Percentiles rank a stretch among this genome's conserved stretches.
Evolutionary conservation across 2,888 invertebrate genomes (phyloP).

Genomic region (Craniophora ligustri): DNA sequence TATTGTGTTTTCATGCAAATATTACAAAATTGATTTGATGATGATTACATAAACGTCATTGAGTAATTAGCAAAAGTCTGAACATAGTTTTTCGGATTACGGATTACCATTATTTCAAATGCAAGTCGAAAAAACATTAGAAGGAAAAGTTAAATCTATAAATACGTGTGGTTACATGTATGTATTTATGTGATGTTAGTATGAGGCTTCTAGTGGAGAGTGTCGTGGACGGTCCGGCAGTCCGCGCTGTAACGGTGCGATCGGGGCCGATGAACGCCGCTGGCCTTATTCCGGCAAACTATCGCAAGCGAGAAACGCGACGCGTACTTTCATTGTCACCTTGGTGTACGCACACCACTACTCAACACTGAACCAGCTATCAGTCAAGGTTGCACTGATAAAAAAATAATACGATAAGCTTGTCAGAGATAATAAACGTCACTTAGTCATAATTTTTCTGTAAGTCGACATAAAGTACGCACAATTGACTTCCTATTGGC

Average conservation of each 20-base stretch:
- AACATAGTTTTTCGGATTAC: no score
- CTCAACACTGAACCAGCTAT: slow-evolving; percentile 44
- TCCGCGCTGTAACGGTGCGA: slow-evolving; percentile 77
- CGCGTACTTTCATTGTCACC: slow-evolving; percentile 87
- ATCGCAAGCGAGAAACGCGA: slow-evolving; percentile 84
- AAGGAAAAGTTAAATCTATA: slow-evolving; percentile 28
- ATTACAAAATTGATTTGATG: no score
- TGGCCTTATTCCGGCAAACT: slow-evolving; percentile 86
- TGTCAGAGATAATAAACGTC: slow-evolving; percentile 18
- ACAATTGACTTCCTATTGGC: no score
- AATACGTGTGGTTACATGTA: slow-evolving; percentile 16
- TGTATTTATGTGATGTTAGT: slow-evolving; percentile 25
- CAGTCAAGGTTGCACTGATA: slow-evolving; percentile 44
- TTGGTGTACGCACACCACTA: slow-evolving; percentile 62
- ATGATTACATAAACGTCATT: no score
- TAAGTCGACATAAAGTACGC: no score
- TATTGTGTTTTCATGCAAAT: no score
- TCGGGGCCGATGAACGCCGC: slow-evolving; percentile 85
- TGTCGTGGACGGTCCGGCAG: slow-evolving; percentile 53
- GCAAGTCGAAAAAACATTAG: slow-evolving; percentile 1
- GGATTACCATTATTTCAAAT: neutral
- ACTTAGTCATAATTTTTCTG: slow-evolving; percentile 8
- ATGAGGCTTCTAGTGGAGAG: slow-evolving; percentile 46
- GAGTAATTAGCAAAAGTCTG: no score
- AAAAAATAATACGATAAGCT: slow-evolving; percentile 9